Evolutionary conservation across 2,797 vertebrate species (phyloP), one percentile per base, ranked within the genome.

Genomic region (Avahi laniger): DNA sequence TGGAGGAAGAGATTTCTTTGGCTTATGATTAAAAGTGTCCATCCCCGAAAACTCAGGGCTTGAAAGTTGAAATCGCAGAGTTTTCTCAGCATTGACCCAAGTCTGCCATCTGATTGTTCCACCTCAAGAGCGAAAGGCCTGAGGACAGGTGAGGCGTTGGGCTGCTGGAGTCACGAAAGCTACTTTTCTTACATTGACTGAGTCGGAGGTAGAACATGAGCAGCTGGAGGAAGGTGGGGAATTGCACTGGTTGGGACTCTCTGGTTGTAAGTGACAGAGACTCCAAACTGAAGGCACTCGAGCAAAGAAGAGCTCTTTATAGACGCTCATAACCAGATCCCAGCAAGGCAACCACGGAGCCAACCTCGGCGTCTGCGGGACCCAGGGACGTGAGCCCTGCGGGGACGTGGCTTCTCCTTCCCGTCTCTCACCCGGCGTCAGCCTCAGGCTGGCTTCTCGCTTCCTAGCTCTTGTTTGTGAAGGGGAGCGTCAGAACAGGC

Each of bases 91-190:
- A 59, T 1, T 11, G 48, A 70, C 17, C 9, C 54, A 70, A 91
- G 28, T 48, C 59, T 88, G 12, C 43, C 48, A 7, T 79, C 41
- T 63, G 54, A 69, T n/a, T 22, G 28, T 7, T 48, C 48, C 35
- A 22, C 43, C 48, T 88, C 54, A 48, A 33, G 24, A 48, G 59
- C 46, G 67, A 80, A 70, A 72, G 76, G 8, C 15, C 67, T 13
- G 2, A 90, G 73, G 80, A 30, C 33, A 76, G 5, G 30, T 14
- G 43, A 65, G 33, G 38, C 35, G 15, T 24, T 41, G 70, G 79
- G 61, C 46, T 93, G 67, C 41, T 38, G 57, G 70, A 89, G 78
- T 82, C 41, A 7, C 86, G 76, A 92, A 96, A 91, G 59, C n/a
- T 35, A n/a, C 35, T 92, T 38, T 52, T 17, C 52, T 41, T 12